Percentiles rank a stretch among this genome's conserved stretches.
Conservation (phyloP, 2,113 vertebrate genomes). For the Nothobranchius kuhntae region DNA sequence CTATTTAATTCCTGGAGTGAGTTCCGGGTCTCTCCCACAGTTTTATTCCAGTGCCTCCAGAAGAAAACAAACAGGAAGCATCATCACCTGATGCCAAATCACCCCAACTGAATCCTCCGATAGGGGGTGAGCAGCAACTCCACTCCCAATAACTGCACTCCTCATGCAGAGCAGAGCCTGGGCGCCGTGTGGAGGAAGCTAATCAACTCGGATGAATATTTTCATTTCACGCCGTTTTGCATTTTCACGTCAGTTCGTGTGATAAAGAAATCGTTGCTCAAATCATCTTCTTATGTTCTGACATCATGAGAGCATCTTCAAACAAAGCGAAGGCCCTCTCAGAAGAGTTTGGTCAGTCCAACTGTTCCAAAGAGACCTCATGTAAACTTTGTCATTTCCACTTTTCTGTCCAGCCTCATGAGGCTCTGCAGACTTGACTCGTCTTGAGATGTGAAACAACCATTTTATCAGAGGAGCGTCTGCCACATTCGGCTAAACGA, state of each 20-base stretch:
- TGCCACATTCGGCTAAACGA: conserved; percentile 2
- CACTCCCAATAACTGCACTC: too few species aligned
- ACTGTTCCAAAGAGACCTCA: conserved; percentile 32
- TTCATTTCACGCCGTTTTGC: not conserved
- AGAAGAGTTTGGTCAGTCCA: conserved; percentile 7
- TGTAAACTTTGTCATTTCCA: conserved; percentile 30
- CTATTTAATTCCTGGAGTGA: too few species aligned
- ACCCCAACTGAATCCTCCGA: too few species aligned
- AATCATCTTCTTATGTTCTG: not conserved
- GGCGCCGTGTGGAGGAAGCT: too few species aligned
- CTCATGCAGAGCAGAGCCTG: too few species aligned
- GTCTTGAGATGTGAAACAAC: conserved; percentile 42
- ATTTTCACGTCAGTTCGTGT: not conserved
- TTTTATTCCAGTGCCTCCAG: too few species aligned
- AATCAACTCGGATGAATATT: not conserved
- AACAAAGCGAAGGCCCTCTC: too few species aligned
- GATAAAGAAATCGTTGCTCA: too few species aligned
- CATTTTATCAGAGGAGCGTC: conserved; percentile 28
- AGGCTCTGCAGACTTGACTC: conserved; percentile 21
- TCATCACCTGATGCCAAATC: too few species aligned
- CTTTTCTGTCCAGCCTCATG: conserved; percentile 15
- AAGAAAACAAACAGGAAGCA: too few species aligned
- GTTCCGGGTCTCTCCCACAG: too few species aligned
- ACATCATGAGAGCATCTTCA: not conserved
- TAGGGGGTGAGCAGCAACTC: too few species aligned